These are phyloP conservation scores for Sebastes dallii DNA, from an alignment of 2,797 vertebrate genomes.

Conservation along the genomic window DNA sequence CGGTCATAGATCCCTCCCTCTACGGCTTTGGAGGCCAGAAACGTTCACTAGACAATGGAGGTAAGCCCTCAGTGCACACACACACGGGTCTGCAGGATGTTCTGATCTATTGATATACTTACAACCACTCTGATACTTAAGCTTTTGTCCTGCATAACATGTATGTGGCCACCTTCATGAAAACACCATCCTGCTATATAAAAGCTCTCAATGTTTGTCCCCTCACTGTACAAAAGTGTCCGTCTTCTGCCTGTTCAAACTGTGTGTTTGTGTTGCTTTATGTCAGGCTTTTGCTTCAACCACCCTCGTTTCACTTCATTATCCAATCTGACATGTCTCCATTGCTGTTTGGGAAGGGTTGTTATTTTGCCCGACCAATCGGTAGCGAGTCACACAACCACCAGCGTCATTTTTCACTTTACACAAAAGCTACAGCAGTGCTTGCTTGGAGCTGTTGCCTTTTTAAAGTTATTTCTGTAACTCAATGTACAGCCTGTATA, in stretches of 20 bases:
- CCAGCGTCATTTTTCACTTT: neutral
- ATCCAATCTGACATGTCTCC: neutral
- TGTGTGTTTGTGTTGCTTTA: neutral
- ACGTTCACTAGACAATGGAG: constrained; percentile 94
- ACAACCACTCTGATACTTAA: neutral
- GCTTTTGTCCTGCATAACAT: neutral
- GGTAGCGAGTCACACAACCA: neutral
- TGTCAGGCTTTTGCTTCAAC: neutral
- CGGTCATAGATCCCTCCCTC: constrained; percentile 91
- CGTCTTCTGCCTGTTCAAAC: neutral
- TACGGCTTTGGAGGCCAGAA: constrained; percentile 95
- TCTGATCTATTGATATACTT: neutral
- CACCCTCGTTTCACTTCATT: neutral
- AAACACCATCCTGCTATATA: neutral
- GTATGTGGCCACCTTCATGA: neutral
- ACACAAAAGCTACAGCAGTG: neutral
- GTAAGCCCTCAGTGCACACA: constrained; percentile 74
- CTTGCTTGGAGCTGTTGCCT: neutral
- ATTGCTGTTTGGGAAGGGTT: neutral
- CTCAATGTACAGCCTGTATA: neutral
- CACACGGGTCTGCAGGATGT: neutral
- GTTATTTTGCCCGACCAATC: neutral
- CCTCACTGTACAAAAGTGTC: neutral
- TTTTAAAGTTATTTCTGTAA: neutral
- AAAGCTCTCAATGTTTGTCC: neutral